phyloP scores from a whole-genome alignment of 2,797 vertebrate species.

The Sebastes diploproa region DNA sequence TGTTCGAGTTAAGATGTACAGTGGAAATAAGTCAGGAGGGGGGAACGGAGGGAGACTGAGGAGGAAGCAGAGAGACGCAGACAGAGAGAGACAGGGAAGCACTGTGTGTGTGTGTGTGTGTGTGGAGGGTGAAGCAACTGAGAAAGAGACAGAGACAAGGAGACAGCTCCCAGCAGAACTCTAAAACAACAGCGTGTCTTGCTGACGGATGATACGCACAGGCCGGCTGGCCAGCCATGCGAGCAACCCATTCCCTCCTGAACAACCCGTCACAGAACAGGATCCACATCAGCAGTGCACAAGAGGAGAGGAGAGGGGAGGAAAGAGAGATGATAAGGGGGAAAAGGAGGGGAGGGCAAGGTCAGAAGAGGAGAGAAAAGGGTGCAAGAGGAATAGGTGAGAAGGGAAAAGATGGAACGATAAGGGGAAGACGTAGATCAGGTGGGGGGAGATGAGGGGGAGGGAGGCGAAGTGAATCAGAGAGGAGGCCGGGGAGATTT shows the following conservation, averaged over 20 bases:
- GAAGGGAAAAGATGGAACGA: constrained; percentile 16
- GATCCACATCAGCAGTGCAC: constrained; percentile 60
- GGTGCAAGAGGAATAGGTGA: constrained; percentile 4
- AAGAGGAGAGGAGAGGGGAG: neutral
- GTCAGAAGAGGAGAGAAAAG: constrained; percentile 15
- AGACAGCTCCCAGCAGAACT: constrained; percentile 82
- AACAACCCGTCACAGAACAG: constrained; percentile 63
- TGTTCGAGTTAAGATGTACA: constrained; percentile 58
- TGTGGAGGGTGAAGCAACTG: constrained; percentile 22
- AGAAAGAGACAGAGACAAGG: constrained; percentile 71
- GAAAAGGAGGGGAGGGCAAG: constrained; percentile 11
- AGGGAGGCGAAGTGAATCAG: constrained; percentile 30
- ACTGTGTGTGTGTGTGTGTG: neutral
- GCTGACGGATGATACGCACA: constrained; percentile 80
- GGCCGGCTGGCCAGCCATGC: constrained; percentile 77
- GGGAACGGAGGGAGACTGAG: neutral
- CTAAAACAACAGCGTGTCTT: constrained; percentile 82
- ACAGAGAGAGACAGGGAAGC: constrained; percentile 2
- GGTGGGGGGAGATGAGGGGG: constrained; percentile 5
- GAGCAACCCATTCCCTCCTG: constrained; percentile 73
- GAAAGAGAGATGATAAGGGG: neutral
- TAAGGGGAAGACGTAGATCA: constrained; percentile 12
- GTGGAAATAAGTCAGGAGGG: constrained; percentile 42
- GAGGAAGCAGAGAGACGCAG: constrained; percentile 2
- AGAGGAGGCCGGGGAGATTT: constrained; percentile 39